Conservation (phyloP, 2,888 invertebrate species). For the Calliscelio sp. region DNA sequence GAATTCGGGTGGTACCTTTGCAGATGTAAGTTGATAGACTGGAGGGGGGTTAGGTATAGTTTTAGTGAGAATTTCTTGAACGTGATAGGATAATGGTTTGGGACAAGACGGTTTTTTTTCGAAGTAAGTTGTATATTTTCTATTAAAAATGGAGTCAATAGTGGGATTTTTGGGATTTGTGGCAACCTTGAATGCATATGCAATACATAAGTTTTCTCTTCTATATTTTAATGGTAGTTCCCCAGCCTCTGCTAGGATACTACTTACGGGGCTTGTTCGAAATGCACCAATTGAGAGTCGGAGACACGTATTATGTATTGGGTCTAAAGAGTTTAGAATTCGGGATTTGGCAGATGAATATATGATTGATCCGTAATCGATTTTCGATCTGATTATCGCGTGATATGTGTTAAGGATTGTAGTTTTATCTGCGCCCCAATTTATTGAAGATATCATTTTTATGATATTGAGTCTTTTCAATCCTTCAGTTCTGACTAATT, state of each 20-base stretch:
- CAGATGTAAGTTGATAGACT: neutral
- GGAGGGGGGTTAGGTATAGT: neutral
- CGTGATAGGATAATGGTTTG: neutral
- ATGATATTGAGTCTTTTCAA: too few species aligned
- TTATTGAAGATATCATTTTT: too few species aligned
- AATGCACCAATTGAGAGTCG: neutral
- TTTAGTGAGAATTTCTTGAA: neutral
- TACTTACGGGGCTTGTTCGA: conserved; percentile 4
- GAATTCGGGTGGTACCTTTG: neutral
- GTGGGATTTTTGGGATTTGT: neutral
- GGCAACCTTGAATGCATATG: conserved; percentile 7
- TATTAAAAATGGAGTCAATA: neutral
- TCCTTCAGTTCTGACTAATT: neutral
- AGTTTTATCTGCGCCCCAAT: too few species aligned
- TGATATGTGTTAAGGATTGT: neutral
- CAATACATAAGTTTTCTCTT: conserved; percentile 10
- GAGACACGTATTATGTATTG: too few species aligned
- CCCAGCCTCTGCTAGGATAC: conserved; percentile 1
- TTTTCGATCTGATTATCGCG: neutral
- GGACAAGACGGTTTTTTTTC: neutral
- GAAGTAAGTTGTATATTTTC: neutral
- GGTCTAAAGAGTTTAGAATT: too few species aligned
- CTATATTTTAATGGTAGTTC: neutral
- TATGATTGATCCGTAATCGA: neutral
- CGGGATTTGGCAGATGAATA: neutral